Percentiles rank a stretch among this genome's conserved stretches.
Conservation (phyloP, 1,140 invertebrate genomes). For the Aleiodes sp. region DNA sequence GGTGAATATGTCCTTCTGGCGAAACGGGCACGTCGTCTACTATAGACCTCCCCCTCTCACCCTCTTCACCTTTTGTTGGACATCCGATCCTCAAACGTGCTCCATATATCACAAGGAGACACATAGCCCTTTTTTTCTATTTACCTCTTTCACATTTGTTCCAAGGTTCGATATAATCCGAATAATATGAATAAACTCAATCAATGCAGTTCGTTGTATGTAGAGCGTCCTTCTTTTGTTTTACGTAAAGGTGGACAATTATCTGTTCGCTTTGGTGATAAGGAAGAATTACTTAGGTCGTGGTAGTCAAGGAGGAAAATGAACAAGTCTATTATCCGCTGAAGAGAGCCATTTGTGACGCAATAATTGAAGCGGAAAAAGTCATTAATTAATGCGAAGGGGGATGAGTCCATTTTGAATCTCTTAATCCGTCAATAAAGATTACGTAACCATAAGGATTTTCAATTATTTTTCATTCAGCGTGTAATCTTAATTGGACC, state of each 20-base stretch:
- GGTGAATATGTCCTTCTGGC: slow-evolving; percentile 19
- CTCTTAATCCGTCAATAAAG: not conserved
- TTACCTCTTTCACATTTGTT: no score
- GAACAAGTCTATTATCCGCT: not conserved
- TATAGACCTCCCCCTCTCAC: no score
- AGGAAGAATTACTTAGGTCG: not conserved
- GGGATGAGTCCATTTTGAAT: no score
- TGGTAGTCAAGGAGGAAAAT: no score
- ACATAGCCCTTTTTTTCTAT: no score
- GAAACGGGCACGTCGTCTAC: slow-evolving; percentile 2
- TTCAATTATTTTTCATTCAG: not conserved
- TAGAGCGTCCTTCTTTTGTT: not conserved
- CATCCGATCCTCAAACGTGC: not conserved
- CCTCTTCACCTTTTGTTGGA: not conserved
- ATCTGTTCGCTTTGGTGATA: not conserved
- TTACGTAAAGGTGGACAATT: not conserved
- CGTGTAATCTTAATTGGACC: not conserved
- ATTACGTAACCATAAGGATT: not conserved
- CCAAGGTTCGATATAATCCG: no score
- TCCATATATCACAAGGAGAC: not conserved
- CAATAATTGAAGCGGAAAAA: not conserved
- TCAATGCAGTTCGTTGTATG: no score
- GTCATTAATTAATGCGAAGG: not conserved
- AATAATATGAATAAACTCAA: no score
- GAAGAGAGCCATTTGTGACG: not conserved